Conservation (phyloP, 2,888 invertebrate species). For the Apantesis nais region DNA sequence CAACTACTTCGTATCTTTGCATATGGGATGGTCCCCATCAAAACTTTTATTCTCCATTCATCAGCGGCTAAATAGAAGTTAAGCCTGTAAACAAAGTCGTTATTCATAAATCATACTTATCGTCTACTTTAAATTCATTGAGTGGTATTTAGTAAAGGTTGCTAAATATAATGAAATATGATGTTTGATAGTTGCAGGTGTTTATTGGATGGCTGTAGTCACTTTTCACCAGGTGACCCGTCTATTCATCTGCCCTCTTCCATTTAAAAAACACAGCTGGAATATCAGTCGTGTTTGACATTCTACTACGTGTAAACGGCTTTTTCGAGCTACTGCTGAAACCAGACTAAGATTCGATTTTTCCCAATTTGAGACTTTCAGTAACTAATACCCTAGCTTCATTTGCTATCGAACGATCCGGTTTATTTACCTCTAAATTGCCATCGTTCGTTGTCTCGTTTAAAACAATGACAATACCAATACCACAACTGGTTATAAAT, state of each 20-base stretch:
- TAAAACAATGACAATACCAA: too few species aligned
- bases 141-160: not conserved
- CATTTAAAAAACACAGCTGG: too few species aligned
- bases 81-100: conserved; percentile 65
- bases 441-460: too few species aligned
- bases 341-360: not conserved
- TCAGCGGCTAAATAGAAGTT: conserved; percentile 85
- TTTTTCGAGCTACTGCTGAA: too few species aligned
- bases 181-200: not conserved
- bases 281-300: too few species aligned
- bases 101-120: not conserved
- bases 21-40: conserved; percentile 69
- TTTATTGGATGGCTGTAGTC: too few species aligned
- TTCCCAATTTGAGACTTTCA: not conserved
- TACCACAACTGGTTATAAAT: too few species aligned
- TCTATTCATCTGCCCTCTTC: too few species aligned
- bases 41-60: conserved; percentile 82
- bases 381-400: not conserved
- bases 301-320: too few species aligned
- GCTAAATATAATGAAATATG: not conserved
- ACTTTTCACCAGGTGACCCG: too few species aligned
- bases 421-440: too few species aligned
- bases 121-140: not conserved
- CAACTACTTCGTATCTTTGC: conserved; percentile 75
- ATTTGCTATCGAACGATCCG: not conserved